Evolutionary conservation across 1,140 invertebrate genomes (phyloP).

Genomic region (Nilaparvata lugens): DNA sequence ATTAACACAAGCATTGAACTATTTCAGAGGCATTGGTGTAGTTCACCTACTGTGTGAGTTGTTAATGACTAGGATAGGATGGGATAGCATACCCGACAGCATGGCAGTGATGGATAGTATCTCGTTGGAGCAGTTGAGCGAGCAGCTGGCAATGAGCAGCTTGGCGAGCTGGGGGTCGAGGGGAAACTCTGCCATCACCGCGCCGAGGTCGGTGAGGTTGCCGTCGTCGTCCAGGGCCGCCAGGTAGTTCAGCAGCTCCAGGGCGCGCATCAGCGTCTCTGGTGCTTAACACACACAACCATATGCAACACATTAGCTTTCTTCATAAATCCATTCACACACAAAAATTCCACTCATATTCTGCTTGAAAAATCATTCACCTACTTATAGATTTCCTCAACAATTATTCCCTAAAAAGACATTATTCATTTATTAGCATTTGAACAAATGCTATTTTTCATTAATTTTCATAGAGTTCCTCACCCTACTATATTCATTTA

Average conservation of each 20-base stretch:
- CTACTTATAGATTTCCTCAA: too few relatives aligned
- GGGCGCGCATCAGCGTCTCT: constrained; percentile 97
- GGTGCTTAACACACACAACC: constrained; percentile 56
- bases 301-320: background rate
- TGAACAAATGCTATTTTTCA: too few relatives aligned
- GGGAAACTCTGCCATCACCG: constrained; percentile 99
- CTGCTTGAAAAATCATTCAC: too few relatives aligned
- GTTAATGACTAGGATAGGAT: too few relatives aligned
- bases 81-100: constrained; percentile 88
- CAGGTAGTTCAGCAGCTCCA: constrained; percentile 96
- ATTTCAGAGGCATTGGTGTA: too few relatives aligned
- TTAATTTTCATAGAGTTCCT: too few relatives aligned
- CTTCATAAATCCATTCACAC: background rate
- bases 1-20: too few relatives aligned
- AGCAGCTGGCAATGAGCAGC: constrained; percentile 94
- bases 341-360: too few relatives aligned
- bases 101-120: constrained; percentile 98
- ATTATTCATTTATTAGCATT: background rate
- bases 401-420: too few relatives aligned
- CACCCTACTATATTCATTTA: too few relatives aligned
- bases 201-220: constrained; percentile 90
- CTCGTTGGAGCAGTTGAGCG: constrained; percentile 99
- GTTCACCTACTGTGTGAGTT: too few relatives aligned
- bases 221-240: constrained; percentile 95
- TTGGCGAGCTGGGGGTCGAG: constrained; percentile 98